Evolutionary conservation across 2,797 vertebrate species (phyloP).

Genomic region (Coranthus polyacanthus): DNA sequence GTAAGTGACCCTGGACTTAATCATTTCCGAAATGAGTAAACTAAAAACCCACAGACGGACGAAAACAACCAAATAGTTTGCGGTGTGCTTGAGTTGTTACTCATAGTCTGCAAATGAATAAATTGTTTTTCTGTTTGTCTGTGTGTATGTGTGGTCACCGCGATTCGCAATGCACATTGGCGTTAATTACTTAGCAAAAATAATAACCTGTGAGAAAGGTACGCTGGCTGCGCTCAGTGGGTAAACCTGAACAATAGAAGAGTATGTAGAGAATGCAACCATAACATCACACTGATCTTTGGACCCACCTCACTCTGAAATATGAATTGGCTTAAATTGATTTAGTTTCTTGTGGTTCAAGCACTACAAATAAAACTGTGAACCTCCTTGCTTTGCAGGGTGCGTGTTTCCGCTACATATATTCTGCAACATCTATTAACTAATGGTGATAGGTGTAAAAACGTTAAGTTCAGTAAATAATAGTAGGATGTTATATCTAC

Average conservation of each 20-base stretch:
- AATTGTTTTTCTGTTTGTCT: slow-evolving; percentile 37
- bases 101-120: slow-evolving; percentile 45
- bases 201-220: slow-evolving; percentile 47
- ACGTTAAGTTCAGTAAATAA: not conserved
- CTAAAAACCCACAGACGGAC: slow-evolving; percentile 41
- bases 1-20: slow-evolving; percentile 57
- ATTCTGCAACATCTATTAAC: too few relatives aligned
- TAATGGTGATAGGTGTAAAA: not conserved
- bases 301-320: not conserved
- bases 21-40: slow-evolving; percentile 60
- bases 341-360: not conserved
- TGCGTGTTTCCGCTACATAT: too few relatives aligned
- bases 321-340: not conserved
- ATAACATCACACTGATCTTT: slow-evolving; percentile 54
- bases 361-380: not conserved
- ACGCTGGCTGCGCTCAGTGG: slow-evolving; percentile 34
- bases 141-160: slow-evolving; percentile 40
- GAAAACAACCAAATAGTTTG: slow-evolving; percentile 32
- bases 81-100: slow-evolving; percentile 35
- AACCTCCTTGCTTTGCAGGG: too few relatives aligned
- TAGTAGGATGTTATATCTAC: not conserved
- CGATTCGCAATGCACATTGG: slow-evolving; percentile 63
- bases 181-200: slow-evolving; percentile 8
- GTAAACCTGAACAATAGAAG: slow-evolving; percentile 61
- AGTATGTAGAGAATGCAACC: slow-evolving; percentile 65